A percentile compares a stretch with the other conserved stretches of the same genome.
Evolutionary conservation across 1,140 invertebrate genomes (phyloP).

Genomic region (Littorina saxatilis): DNA sequence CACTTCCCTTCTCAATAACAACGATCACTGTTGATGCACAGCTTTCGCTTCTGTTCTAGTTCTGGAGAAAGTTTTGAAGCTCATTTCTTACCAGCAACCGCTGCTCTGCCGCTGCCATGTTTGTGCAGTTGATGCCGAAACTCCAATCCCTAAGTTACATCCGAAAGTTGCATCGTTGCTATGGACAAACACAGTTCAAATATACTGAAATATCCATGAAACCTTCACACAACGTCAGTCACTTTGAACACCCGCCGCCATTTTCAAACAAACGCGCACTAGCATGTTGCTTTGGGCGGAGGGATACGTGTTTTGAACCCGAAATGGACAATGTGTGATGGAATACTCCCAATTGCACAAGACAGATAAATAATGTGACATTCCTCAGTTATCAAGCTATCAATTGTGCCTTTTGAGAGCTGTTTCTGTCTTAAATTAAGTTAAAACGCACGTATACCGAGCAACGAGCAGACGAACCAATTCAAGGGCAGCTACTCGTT

Average conservation of each 20-base stretch:
- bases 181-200: background rate
- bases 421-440: no score
- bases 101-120: constrained; percentile 25
- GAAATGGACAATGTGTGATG: no score
- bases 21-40: no score
- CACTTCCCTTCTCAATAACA: no score
- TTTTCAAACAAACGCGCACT: constrained; percentile 43
- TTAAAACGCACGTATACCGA: no score
- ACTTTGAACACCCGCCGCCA: background rate
- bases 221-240: background rate
- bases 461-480: no score
- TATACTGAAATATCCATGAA: background rate
- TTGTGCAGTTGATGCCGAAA: background rate
- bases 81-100: constrained; percentile 19
- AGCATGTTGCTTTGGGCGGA: constrained; percentile 35
- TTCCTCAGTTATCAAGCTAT: no score
- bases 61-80: background rate
- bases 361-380: no score
- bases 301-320: background rate
- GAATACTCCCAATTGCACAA: no score
- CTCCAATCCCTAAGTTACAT: background rate
- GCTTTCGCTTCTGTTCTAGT: no score
- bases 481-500: no score
- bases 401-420: no score
- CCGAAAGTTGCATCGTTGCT: constrained; percentile 18